Percentiles rank a stretch among this genome's conserved stretches.
These are phyloP conservation scores for Chelon labrosus DNA, from an alignment of 2,797 vertebrate genomes.

Conservation along the genomic window DNA sequence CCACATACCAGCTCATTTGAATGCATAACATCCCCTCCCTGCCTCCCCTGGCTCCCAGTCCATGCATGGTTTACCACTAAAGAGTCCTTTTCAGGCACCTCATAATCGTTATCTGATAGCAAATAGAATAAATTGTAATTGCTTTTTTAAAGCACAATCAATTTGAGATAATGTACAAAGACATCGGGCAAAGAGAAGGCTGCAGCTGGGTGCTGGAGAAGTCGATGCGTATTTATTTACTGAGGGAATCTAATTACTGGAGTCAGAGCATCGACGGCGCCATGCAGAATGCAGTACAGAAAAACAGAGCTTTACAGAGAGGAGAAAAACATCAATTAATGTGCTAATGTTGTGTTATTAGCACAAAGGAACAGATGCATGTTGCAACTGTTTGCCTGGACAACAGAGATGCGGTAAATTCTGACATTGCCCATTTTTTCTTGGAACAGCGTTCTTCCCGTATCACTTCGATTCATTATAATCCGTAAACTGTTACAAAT, in stretches of 20 bases:
- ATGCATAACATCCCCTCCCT: conserved; percentile 52
- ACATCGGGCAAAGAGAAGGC: conserved; percentile 66
- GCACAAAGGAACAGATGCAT: conserved; percentile 45
- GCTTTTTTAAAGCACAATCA: conserved; percentile 83
- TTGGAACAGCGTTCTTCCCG: conserved; percentile 13
- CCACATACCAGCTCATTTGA: conserved; percentile 66
- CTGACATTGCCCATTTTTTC: conserved; percentile 34
- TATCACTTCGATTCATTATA: conserved; percentile 52
- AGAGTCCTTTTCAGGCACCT: conserved; percentile 78
- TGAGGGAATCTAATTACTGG: conserved; percentile 75
- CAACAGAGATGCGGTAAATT: conserved; percentile 28
- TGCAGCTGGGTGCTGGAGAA: conserved; percentile 63
- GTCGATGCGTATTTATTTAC: conserved; percentile 76
- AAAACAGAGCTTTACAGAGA: conserved; percentile 50
- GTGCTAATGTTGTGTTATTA: conserved; percentile 65
- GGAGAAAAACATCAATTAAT: conserved; percentile 58
- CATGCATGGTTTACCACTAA: conserved; percentile 81
- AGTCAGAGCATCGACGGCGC: conserved; percentile 50
- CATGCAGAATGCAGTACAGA: conserved; percentile 31
- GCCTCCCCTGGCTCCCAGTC: conserved; percentile 56
- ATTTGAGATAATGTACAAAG: conserved; percentile 83
- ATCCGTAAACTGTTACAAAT: conserved; percentile 38
- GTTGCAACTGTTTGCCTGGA: conserved; percentile 39
- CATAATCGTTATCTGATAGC: conserved; percentile 81
- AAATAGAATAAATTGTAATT: conserved; percentile 83